Base-by-base conservation (phyloP, 2,113 vertebrate species). In the Caloenas nicobarica region DNA sequence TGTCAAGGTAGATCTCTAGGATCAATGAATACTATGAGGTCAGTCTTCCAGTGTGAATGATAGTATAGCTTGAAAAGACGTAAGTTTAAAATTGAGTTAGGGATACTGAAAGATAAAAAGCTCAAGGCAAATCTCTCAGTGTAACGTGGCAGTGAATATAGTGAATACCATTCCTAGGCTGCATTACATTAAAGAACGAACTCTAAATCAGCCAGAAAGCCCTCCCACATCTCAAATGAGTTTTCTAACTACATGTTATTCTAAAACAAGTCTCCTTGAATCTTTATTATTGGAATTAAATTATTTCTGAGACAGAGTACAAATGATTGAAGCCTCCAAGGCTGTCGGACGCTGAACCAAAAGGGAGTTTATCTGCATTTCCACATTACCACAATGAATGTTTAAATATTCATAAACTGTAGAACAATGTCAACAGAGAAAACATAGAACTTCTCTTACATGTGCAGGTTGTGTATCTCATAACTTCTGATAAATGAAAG, bases 371-470 rank as follows among this genome's bases (percentile, higher is more conserved):
- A 96, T 96, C 78, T 89, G 24, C 46, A 72, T 81, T 89, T 85
- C 50, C 24, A 72, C 73, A 61, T 26, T 40, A 44, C 11, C 57
- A 38, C 11, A 93, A 71, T 64, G 53, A 78, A 83, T 68, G 22
- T 76, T 95, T 91, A 95, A 95, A 84, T 95, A 94, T 86, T 93
- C 70, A 95, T 94, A 61, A 84, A 93, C 38, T 60, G 57, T 72
- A 74, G 48, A 91, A 89, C 5, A 81, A 48, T 74, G 73, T 76
- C 77, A 91, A 86, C 23, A 69, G 65, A 65, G 61, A 60, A 93
- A 91, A 74, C 73, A 33, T 42, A 78, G 91, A 93, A 81, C 34
- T 38, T 56, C 68, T 86, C 64, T 81, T 84, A 92, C 46, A 92
- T 74, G 61, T 1, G 3, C 89, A 84, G 69, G 42, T 42, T 87